Conservation (phyloP, 1,140 invertebrate species). For the Acyrthosiphon pisum region DNA sequence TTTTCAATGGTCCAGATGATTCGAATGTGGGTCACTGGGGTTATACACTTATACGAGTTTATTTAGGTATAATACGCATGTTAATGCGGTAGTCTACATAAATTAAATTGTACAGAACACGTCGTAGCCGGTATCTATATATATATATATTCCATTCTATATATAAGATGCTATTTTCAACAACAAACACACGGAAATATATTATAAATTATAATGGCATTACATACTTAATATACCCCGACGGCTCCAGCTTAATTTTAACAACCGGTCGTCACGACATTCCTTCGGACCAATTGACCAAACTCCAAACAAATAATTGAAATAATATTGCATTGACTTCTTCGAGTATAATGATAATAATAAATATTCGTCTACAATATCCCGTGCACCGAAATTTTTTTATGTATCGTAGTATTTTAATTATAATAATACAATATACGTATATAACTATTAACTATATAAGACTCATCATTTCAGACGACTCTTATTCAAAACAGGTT, state of each 20-base stretch:
- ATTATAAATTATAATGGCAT: neutral
- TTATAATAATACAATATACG: neutral
- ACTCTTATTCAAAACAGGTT: neutral
- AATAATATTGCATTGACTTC: neutral
- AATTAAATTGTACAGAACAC: neutral
- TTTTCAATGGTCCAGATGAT: constrained; percentile 38
- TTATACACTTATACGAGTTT: constrained; percentile 21
- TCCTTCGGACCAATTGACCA: neutral
- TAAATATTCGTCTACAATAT: neutral
- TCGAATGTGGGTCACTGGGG: constrained; percentile 25
- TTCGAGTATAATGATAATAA: neutral
- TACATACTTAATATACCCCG: neutral
- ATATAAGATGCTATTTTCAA: neutral
- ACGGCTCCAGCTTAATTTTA: neutral
- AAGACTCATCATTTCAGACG: neutral
- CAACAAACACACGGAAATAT: neutral
- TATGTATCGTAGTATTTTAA: neutral
- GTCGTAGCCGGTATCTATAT: neutral
- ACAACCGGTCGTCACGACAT: neutral
- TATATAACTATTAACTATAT: neutral
- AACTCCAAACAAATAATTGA: neutral
- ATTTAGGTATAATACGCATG: neutral
- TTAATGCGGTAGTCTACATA: neutral
- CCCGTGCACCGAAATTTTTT: neutral
- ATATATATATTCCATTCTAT: neutral